Base-by-base conservation (phyloP, 2,797 vertebrate genomes). In the Peromyscus aztecus region DNA sequence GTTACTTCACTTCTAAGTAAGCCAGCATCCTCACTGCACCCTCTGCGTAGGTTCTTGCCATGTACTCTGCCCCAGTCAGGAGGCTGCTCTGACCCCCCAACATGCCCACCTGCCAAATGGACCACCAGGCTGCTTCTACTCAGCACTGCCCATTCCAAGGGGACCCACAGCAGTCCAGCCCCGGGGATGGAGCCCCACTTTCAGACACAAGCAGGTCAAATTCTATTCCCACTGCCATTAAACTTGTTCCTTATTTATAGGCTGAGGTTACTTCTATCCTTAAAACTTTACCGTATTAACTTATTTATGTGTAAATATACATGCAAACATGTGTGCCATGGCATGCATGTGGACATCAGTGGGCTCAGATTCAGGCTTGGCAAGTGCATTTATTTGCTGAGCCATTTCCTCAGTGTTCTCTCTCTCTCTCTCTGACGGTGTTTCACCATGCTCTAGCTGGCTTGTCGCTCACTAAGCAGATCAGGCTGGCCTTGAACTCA, bases 1-100 rank as follows among this genome's bases (percentile, higher is more conserved):
- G 37, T 43, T 69, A 63, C 29, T 94, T 93, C 86, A 27, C 63
- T 94, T 65, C 89, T 43, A 77, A 84, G 63, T 31, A 76, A 83
- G 57, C 34, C 61, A 40, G 37, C 43, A 34, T 84, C 84, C 80
- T 69, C 37, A 43, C n/a, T 8, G 11, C 27, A 1, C 43, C 89
- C 73, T 89, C 9, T 27, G 63, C 1, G 6, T 1, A 37, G 67
- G 59, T 93, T 76, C 37, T n/a, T 37, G 24, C 13, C 37, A 6
- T 11, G 13, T 23, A 34, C 57, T 65, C 34, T n/a, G 86, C 40
- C 34, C 10, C 40, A 21, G 37, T n/a, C n/a, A 75, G 76, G 76
- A 76, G 31, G 31, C 75, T 81, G 43, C 27, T 92, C 34, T 49
- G 55, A 65, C n/a, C 37, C 46, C 16, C 24, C 10, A 71, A 29